phyloP scores from a whole-genome alignment of 2,113 vertebrate genomes.

The Mellivora capensis region DNA sequence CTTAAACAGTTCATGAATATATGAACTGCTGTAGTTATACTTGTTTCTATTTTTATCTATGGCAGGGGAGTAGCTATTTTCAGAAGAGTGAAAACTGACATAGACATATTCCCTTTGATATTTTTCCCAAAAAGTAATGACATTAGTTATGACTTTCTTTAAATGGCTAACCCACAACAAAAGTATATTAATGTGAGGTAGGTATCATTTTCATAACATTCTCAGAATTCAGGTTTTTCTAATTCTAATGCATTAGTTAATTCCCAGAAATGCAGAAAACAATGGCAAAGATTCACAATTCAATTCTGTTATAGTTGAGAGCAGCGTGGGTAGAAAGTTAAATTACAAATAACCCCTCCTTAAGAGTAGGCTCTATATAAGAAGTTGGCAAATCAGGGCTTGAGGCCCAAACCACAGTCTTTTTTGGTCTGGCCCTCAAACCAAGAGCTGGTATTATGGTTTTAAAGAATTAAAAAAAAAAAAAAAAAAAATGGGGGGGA shows the following conservation, averaged over 20 bases:
- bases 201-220: background rate
- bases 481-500: too few species aligned
- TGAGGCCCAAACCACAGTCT: background rate
- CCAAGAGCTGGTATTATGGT: background rate
- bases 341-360: background rate
- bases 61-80: background rate
- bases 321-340: background rate
- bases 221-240: background rate
- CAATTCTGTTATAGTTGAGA: background rate
- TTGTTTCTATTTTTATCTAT: background rate
- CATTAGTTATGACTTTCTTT: background rate
- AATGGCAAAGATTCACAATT: conserved; percentile 21
- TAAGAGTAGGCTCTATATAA: background rate
- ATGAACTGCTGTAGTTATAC: background rate
- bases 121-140: background rate
- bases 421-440: background rate
- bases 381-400: background rate
- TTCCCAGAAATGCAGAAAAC: conserved; percentile 18
- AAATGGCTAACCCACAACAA: conserved; percentile 10
- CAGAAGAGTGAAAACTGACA: background rate
- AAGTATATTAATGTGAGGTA: background rate
- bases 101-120: background rate
- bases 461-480: background rate
- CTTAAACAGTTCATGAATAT: conserved; percentile 6
- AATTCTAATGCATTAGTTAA: background rate